A percentile compares a stretch with the other conserved stretches of the same genome.
These are phyloP conservation scores for Lepetodrilus schrolli DNA, from an alignment of 2,888 invertebrate genomes.

Conservation along the genomic window DNA sequence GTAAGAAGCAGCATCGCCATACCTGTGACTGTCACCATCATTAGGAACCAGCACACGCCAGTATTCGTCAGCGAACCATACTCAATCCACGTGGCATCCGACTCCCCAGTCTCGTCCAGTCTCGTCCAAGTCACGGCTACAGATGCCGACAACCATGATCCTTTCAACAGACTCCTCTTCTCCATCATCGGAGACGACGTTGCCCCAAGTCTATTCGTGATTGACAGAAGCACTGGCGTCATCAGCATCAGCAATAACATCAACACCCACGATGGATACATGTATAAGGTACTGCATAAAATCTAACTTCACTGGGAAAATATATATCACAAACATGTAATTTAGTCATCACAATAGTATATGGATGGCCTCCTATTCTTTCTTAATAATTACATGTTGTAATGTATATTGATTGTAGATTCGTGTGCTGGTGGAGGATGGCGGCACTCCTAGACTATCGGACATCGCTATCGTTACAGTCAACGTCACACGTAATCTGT, in stretches of 20 bases:
- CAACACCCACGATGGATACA: slow-evolving; percentile 43
- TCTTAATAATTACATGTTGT: background rate
- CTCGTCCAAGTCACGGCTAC: slow-evolving; percentile 50
- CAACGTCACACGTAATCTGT: slow-evolving; percentile 67
- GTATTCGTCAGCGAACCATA: slow-evolving; percentile 54
- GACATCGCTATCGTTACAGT: slow-evolving; percentile 58
- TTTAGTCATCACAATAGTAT: background rate
- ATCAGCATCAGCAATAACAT: slow-evolving; percentile 46
- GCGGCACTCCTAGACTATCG: slow-evolving; percentile 59
- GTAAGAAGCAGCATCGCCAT: slow-evolving; percentile 42
- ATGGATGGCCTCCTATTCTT: background rate
- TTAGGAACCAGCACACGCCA: slow-evolving; percentile 61
- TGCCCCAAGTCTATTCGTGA: slow-evolving; percentile 58
- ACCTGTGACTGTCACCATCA: slow-evolving; percentile 53
- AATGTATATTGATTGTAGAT: slow-evolving; percentile 50
- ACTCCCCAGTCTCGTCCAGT: slow-evolving; percentile 37
- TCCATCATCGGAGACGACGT: slow-evolving; percentile 66
- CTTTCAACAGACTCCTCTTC: slow-evolving; percentile 51
- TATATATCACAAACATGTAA: background rate
- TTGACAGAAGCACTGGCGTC: slow-evolving; percentile 51
- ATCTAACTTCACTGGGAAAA: background rate
- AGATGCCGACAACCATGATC: slow-evolving; percentile 47
- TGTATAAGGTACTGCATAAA: slow-evolving; percentile 47
- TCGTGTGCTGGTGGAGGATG: slow-evolving; percentile 61
- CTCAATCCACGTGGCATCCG: slow-evolving; percentile 45